Evolutionary conservation across 2,888 invertebrate species (phyloP), one percentile per base, ranked within the genome.

Genomic region (Callinectes sapidus): DNA sequence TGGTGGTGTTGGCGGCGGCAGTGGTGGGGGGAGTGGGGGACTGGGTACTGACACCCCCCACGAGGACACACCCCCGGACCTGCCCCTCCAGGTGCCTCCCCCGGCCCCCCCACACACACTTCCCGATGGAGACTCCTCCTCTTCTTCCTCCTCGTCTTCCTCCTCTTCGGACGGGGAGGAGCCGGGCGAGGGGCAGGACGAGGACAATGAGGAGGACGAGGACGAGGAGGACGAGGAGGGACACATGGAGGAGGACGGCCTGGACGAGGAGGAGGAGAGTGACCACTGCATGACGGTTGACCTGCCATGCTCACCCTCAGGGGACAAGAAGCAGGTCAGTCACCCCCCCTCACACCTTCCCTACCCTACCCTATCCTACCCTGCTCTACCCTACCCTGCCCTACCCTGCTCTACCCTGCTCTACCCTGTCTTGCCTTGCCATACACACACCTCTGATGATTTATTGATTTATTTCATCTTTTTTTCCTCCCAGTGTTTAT

Each of bases 1-100:
- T 16, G 89, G 92, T 87, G 61, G 61, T 28, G 90, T 61, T 18
- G 66, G 39, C 6, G 39, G 89, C 10, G 90, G 55, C 3, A 86
- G 86, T 28, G 88, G 89, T 23, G 55, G 77, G 16, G 90, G 81
- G 1, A 86, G 89, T 86, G 94, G 92, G 35, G 92, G 92, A 6
- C 77, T 94, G 61, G 94, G 94, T 61, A 94, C 92, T 35, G 94
- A 94, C 81, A 94, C 94, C n/a, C 94, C 94, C n/a, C 92, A 93
- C 54, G 94, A 94, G 86, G 94, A 94, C 32, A 90, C 91, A 10
- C 90, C 92, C n/a, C 92, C 92, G 14, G 94, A 94, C 14, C 54
- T 92, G 5, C 94, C 94, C 35, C 81, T 94, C 8, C 87, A 92
- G 39, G 91, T 92, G 77, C 91, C 85, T 55, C 90, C 71, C 28